Conservation (phyloP, 2,113 vertebrate genomes). For the Zingel zingel region DNA sequence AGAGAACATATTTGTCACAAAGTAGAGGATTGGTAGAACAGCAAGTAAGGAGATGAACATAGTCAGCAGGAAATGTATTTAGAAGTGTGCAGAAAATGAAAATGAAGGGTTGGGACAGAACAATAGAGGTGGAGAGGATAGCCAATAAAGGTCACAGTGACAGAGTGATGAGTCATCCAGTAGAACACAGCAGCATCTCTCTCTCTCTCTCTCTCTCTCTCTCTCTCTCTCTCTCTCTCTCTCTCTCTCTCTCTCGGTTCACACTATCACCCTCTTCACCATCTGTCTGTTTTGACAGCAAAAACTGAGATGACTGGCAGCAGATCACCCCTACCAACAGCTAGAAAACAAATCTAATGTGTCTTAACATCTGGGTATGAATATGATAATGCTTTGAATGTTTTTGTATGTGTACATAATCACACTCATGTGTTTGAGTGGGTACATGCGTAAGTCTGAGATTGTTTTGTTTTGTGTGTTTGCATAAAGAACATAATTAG, state of each 20-base stretch:
- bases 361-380: conserved; percentile 4
- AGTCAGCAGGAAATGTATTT: conserved; percentile 20
- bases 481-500: not conserved
- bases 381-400: not conserved
- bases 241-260: conserved; percentile 21
- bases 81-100: conserved; percentile 52
- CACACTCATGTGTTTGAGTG: not conserved
- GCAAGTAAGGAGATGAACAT: not conserved
- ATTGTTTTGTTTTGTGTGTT: not conserved
- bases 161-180: conserved; percentile 72
- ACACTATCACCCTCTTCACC: conserved; percentile 32
- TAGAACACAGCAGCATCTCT: conserved; percentile 41
- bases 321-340: conserved; percentile 3
- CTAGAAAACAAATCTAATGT: not conserved
- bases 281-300: conserved; percentile 58
- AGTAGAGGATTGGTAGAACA: not conserved
- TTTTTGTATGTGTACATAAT: not conserved
- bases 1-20: not conserved
- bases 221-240: conserved; percentile 30
- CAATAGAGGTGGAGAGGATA: conserved; percentile 50
- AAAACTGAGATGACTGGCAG: conserved; percentile 32
- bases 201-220: conserved; percentile 29
- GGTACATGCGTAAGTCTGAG: not conserved
- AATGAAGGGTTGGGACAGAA: conserved; percentile 21
- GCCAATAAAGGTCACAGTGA: conserved; percentile 71